Base-by-base conservation (phyloP, 2,113 vertebrate species). In the Alces alces region DNA sequence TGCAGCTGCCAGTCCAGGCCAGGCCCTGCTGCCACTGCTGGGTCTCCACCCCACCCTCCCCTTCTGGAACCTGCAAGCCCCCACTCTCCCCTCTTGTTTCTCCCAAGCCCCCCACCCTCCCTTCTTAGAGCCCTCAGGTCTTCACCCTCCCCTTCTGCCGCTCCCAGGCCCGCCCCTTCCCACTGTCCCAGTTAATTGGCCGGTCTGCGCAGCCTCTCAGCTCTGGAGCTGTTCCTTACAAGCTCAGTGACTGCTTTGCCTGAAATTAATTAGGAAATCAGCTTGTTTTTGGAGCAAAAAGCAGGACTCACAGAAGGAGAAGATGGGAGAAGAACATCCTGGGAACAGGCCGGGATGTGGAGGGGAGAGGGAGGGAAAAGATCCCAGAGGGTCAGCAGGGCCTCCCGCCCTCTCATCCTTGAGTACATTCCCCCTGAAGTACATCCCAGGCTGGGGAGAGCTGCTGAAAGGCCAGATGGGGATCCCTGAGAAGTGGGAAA, bases 181-280 rank as follows among this genome's bases (percentile, higher is more conserved):
- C 13, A 25, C 36, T 27, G 78, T 45, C 58, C 80, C 36, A n/a
- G 45, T 50, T 12, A n/a, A 15, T 17, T 4, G 17, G 45, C 21
- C 0, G 0, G 33, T 33, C 45, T 39, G 5, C 9, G 0, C 21
- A 2, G 3, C 43, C 30, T 55, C 28, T 12, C 13, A 2, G n/a
- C 25, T 4, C 11, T 66, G 39, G 25, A 82, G 15, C 47, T 23
- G 5, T 39, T 60, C 27, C 21, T 55, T 6, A 0, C 11, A 8
- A 79, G 33, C 16, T 1, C 39, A 12, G 76, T 8, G 33, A 27
- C 36, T 4, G 0, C 57, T 19, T 43, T 16, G 39, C 47, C 43
- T 57, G 87, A 55, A 45, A 3, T 5, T 33, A 21, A 30, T 39
- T 27, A 25, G 61, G 84, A 43, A 33, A 11, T 28, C 2, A 36